phyloP scores from a whole-genome alignment of 2,113 vertebrate species.

The Syrmaticus mikado region DNA sequence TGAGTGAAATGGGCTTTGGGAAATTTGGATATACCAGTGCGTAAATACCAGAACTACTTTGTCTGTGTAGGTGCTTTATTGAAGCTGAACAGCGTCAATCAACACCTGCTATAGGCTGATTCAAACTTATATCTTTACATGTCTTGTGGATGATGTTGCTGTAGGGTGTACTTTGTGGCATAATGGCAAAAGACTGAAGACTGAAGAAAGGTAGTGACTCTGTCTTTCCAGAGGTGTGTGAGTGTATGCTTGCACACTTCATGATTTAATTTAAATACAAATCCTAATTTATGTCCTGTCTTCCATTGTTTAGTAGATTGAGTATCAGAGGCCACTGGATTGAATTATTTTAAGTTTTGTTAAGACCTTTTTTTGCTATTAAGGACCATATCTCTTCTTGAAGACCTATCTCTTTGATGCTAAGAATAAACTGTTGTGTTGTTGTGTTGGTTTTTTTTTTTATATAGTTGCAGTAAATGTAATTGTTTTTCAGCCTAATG shows the following conservation, averaged over 20 bases:
- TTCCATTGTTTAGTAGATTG: not conserved
- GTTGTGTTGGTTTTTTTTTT: not conserved
- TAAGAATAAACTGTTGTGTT: constrained; percentile 24
- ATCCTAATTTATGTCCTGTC: not conserved
- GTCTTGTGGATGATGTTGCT: not conserved
- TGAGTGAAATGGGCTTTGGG: not conserved
- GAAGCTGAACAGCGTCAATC: not conserved
- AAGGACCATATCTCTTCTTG: not conserved
- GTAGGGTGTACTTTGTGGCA: not conserved
- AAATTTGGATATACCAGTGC: not conserved
- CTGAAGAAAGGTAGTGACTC: not conserved
- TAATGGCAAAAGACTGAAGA: not conserved
- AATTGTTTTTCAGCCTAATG: constrained; percentile 91
- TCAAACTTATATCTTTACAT: not conserved
- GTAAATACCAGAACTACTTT: not conserved
- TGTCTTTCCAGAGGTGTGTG: not conserved
- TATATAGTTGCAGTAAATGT: constrained; percentile 77
- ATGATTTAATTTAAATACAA: not conserved
- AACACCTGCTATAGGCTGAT: not conserved
- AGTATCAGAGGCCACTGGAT: not conserved
- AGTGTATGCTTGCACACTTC: rapidly evolving
- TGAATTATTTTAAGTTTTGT: not conserved
- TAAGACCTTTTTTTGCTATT: not conserved
- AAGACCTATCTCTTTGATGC: constrained; percentile 59
- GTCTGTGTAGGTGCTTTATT: not conserved